Evolutionary conservation across 1,140 invertebrate genomes (phyloP).

Genomic region (Araneus ventricosus): DNA sequence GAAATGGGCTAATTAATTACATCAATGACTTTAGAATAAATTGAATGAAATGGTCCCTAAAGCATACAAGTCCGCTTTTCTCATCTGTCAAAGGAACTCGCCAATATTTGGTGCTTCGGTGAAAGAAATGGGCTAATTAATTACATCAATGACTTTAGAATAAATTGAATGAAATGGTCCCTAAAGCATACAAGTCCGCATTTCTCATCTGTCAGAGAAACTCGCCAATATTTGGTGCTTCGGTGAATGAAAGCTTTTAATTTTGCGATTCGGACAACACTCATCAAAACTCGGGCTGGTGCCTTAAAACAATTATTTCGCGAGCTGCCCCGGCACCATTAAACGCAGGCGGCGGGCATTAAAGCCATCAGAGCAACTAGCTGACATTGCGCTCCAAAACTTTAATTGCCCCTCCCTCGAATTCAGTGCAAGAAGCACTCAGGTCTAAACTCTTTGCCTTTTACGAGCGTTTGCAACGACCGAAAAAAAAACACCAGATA

Average conservation of each 20-base stretch:
- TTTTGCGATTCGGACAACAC: not conserved
- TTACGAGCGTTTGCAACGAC: slow-evolving; percentile 47
- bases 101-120: too few relatives aligned
- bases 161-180: too few relatives aligned
- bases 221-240: too few relatives aligned
- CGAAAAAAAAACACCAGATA: slow-evolving; percentile 10
- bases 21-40: too few relatives aligned
- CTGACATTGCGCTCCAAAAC: slow-evolving; percentile 30
- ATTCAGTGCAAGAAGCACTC: not conserved
- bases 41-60: too few relatives aligned
- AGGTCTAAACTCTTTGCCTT: slow-evolving; percentile 11
- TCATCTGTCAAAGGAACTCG: not conserved
- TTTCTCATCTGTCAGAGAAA: too few relatives aligned
- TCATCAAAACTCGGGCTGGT: not conserved
- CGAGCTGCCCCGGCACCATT: not conserved
- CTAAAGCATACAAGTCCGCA: too few relatives aligned
- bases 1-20: too few relatives aligned
- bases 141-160: too few relatives aligned
- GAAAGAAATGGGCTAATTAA: too few relatives aligned
- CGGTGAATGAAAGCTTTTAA: not conserved
- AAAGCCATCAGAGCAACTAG: slow-evolving; percentile 8
- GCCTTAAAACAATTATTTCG: not conserved
- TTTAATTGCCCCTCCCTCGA: slow-evolving; percentile 31
- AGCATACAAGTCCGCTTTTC: too few relatives aligned
- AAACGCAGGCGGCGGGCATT: not conserved